Evolutionary conservation across 35 echinoderm and acorn worm genomes (phyloP).

Genomic region (Lytechinus pictus): DNA sequence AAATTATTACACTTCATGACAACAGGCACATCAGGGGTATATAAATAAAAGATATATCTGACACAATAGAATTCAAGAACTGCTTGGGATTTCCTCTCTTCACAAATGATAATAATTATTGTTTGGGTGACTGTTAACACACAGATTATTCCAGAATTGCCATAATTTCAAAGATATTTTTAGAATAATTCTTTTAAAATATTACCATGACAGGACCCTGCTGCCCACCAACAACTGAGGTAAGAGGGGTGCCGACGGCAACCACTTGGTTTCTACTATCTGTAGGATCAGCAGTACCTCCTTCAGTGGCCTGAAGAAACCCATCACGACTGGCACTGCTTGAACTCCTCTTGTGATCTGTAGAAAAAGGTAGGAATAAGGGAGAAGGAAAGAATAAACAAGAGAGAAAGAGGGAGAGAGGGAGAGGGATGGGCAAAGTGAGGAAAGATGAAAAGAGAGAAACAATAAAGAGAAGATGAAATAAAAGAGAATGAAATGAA

Average conservation of each 20-base stretch:
- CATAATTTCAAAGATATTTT: too few relatives aligned
- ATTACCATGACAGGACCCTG: constrained; percentile 95
- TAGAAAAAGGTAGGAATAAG: neutral
- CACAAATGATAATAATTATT: too few relatives aligned
- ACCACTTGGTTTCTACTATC: constrained; percentile 94
- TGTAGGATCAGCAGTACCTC: constrained; percentile 59
- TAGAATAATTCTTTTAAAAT: neutral
- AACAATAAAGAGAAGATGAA: neutral
- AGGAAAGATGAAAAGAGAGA: neutral
- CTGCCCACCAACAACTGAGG: constrained; percentile 84
- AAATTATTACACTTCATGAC: too few relatives aligned
- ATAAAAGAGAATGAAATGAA: neutral
- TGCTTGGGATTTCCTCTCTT: too few relatives aligned
- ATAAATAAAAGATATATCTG: too few relatives aligned
- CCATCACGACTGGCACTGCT: constrained; percentile 79
- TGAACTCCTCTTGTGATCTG: constrained; percentile 75
- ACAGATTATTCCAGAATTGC: too few relatives aligned
- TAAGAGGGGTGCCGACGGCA: constrained; percentile 86
- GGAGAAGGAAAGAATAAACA: neutral
- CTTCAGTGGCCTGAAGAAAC: constrained; percentile 65
- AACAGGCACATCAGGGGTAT: too few relatives aligned
- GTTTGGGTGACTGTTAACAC: too few relatives aligned
- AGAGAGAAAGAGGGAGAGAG: neutral
- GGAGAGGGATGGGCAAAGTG: neutral
- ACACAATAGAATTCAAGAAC: too few relatives aligned